Conservation (phyloP, 2,113 vertebrate species). For the Phoenicopterus ruber region DNA sequence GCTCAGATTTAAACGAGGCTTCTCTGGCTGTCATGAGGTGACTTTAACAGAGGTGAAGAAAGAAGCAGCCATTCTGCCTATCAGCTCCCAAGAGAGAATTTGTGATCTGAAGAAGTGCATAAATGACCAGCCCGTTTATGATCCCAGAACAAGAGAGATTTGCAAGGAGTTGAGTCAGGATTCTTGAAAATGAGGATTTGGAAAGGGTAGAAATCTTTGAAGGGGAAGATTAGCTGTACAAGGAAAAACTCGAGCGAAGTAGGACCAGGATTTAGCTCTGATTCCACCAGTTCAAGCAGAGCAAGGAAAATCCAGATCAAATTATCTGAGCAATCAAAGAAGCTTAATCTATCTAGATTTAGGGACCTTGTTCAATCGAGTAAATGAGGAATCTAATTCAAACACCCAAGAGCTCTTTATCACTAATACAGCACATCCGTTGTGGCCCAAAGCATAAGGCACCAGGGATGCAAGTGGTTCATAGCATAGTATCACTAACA, state of each 20-base stretch:
- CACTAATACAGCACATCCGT: not conserved
- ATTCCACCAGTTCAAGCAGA: not conserved
- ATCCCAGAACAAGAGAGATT: not conserved
- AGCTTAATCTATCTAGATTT: not conserved
- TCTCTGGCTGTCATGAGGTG: not conserved
- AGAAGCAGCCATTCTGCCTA: not conserved
- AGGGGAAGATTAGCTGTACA: not conserved
- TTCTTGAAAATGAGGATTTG: not conserved
- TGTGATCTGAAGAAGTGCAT: not conserved
- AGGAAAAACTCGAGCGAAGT: not conserved
- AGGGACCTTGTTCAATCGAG: not conserved
- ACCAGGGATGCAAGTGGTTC: not conserved
- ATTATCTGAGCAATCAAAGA: not conserved
- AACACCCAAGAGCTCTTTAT: not conserved
- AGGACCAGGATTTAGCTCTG: not conserved
- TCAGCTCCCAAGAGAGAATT: not conserved
- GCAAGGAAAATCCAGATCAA: not conserved
- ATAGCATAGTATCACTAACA: not conserved
- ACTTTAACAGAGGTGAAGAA: not conserved
- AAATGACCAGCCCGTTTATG: not conserved
- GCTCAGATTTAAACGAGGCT: not conserved
- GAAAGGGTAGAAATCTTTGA: not conserved
- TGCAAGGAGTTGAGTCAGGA: not conserved
- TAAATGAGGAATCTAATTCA: not conserved
- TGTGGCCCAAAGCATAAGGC: not conserved